A percentile compares a stretch with the other conserved stretches of the same genome.
These are phyloP conservation scores for Leptoclinus maculatus DNA, from an alignment of 2,797 vertebrate species.

Conservation along the genomic window DNA sequence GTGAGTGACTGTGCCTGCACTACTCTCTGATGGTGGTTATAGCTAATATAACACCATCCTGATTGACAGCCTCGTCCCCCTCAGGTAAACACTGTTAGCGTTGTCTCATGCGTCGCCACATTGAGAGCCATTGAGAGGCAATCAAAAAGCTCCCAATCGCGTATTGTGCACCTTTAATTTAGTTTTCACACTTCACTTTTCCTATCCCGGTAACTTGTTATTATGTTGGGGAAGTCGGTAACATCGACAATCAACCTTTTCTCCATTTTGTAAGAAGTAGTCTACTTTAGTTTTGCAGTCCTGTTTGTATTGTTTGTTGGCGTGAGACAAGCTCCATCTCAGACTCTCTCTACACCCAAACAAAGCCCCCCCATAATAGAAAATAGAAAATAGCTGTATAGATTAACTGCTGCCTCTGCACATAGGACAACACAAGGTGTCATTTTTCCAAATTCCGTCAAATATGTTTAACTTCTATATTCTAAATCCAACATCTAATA, in stretches of 20 bases:
- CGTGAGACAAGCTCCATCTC: neutral
- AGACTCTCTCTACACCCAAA: neutral
- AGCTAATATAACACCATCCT: no score
- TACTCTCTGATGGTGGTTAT: no score
- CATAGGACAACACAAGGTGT: no score
- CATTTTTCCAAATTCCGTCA: neutral
- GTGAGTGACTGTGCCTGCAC: no score
- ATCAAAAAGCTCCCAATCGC: no score
- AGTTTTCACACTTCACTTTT: neutral
- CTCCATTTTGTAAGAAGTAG: neutral
- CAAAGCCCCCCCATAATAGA: neutral
- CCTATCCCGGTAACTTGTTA: neutral
- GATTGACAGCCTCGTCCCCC: no score
- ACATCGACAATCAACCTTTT: neutral
- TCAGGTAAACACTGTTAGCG: no score
- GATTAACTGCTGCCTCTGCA: neutral
- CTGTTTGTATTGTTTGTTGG: neutral
- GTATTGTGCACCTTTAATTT: no score
- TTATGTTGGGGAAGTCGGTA: neutral
- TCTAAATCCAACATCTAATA: no score
- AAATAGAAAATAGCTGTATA: neutral
- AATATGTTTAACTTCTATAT: neutral
- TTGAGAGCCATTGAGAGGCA: no score
- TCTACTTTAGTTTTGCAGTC: neutral
- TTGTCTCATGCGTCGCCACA: no score